Conservation (phyloP, 2,888 invertebrate genomes). For the Cylloceria caligata region DNA sequence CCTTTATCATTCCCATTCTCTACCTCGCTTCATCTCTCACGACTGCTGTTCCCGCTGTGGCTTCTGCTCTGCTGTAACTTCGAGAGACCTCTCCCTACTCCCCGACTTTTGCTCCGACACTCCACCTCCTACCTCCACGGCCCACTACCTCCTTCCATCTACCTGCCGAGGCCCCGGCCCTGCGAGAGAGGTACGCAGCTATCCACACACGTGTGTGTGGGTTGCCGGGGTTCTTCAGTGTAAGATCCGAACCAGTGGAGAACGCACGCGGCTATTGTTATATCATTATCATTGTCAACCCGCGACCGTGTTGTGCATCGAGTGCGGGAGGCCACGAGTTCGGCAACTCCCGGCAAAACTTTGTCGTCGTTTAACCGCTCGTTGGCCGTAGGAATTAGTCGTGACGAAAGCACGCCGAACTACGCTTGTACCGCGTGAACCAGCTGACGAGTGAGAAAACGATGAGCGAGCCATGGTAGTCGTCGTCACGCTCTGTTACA, state of each 20-base stretch:
- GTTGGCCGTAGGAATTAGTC: neutral
- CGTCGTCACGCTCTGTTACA: slow-evolving; percentile 72
- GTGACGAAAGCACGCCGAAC: neutral
- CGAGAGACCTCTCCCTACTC: slow-evolving; percentile 62
- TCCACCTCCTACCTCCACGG: slow-evolving; percentile 79
- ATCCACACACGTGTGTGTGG: slow-evolving; percentile 82
- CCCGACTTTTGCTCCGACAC: slow-evolving; percentile 71
- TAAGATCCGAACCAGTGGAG: slow-evolving; percentile 84
- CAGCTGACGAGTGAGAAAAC: slow-evolving; percentile 37
- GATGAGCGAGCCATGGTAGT: slow-evolving; percentile 7
- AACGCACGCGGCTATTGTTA: slow-evolving; percentile 84
- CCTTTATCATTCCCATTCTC: slow-evolving; percentile 61
- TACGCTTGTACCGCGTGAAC: neutral
- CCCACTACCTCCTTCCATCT: slow-evolving; percentile 79
- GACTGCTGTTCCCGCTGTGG: slow-evolving; percentile 40
- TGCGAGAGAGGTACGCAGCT: slow-evolving; percentile 70
- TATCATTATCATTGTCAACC: slow-evolving; percentile 83
- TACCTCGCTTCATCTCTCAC: slow-evolving; percentile 14
- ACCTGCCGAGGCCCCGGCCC: slow-evolving; percentile 76
- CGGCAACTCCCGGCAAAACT: slow-evolving; percentile 5
- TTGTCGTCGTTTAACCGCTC: neutral
- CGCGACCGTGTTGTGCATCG: slow-evolving; percentile 62
- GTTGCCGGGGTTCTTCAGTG: slow-evolving; percentile 83
- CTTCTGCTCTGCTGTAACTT: slow-evolving; percentile 32
- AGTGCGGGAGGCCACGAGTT: slow-evolving; percentile 73